These are phyloP conservation scores for Acridotheres tristis DNA, from an alignment of 2,797 vertebrate species.

Conservation along the genomic window DNA sequence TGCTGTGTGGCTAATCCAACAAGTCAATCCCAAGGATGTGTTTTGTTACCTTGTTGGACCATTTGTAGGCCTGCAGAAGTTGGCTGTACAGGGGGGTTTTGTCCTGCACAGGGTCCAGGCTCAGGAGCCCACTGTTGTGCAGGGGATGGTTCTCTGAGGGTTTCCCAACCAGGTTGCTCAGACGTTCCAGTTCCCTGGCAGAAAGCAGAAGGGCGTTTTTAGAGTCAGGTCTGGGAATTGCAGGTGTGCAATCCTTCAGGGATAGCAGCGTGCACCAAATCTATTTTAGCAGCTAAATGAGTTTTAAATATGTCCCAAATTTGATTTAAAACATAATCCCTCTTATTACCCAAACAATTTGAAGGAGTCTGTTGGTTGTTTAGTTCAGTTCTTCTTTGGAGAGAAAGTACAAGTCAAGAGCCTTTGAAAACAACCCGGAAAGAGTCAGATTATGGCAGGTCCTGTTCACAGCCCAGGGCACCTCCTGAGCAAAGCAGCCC, in stretches of 20 bases:
- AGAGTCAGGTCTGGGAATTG: background rate
- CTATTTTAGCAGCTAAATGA: background rate
- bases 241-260: background rate
- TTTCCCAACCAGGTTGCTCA: conserved; percentile 89
- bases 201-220: background rate
- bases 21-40: rapidly evolving
- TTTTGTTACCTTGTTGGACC: conserved; percentile 93
- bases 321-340: background rate
- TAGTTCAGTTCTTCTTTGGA: background rate
- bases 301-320: background rate
- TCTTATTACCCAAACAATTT: background rate
- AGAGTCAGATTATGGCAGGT: background rate
- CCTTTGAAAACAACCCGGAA: background rate
- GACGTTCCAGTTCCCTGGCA: conserved; percentile 87
- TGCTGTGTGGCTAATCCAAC: background rate
- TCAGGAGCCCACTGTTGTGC: conserved; percentile 85
- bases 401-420: background rate
- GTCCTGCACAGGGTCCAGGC: conserved; percentile 91
- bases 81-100: conserved; percentile 95
- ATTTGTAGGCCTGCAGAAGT: conserved; percentile 96
- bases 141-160: conserved; percentile 90
- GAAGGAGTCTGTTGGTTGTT: background rate
- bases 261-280: background rate
- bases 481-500: background rate
- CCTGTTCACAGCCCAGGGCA: background rate